Evolutionary conservation across 2,113 vertebrate species (phyloP).

Genomic region (Miniopterus natalensis): DNA sequence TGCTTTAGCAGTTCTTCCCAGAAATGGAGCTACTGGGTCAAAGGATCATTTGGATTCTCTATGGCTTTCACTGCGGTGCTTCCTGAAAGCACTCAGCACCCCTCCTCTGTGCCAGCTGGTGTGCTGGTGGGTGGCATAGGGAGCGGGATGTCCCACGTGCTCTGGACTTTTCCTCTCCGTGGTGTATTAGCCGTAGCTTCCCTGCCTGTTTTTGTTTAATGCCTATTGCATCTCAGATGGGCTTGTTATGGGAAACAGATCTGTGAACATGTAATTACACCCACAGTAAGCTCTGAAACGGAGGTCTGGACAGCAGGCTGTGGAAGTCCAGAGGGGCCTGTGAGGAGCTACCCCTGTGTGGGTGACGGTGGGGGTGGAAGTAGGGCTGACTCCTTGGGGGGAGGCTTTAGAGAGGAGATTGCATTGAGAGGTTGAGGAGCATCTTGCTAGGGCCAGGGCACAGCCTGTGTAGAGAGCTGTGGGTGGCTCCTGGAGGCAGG

Average conservation of each 20-base stretch:
- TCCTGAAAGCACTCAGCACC: neutral
- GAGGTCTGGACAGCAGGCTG: conserved; percentile 44
- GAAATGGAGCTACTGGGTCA: neutral
- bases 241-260: conserved; percentile 65
- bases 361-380: too few species aligned
- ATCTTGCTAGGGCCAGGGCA: neutral
- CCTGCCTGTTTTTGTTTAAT: conserved; percentile 57
- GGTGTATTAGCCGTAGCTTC: fast-evolving
- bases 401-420: neutral
- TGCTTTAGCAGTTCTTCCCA: neutral
- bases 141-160: fast-evolving
- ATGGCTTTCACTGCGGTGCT: neutral
- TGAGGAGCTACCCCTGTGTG: neutral
- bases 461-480: neutral
- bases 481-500: neutral
- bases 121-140: fast-evolving
- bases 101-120: neutral
- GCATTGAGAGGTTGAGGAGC: neutral
- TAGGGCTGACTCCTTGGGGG: fast-evolving
- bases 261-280: conserved; percentile 62
- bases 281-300: neutral
- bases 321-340: neutral
- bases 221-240: neutral
- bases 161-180: neutral
- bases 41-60: neutral